Conservation (phyloP, 1,140 invertebrate species). For the Babylonia areolata region DNA sequence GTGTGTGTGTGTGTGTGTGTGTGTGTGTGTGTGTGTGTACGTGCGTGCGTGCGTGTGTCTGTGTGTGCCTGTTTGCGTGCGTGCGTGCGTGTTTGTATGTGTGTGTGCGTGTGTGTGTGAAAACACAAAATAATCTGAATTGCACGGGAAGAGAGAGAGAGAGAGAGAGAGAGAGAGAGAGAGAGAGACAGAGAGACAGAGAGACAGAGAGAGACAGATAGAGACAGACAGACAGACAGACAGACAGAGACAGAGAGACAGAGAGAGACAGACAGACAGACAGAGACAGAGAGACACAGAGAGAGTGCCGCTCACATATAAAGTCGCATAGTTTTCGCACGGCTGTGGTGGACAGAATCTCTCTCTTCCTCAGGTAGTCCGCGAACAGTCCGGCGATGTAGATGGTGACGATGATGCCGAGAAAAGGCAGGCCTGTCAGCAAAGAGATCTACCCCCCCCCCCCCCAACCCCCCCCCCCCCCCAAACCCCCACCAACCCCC, state of each 20-base stretch:
- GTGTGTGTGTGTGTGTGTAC: not conserved
- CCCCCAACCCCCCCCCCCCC: too few species aligned
- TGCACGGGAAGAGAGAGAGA: too few species aligned
- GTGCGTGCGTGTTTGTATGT: conserved; percentile 16
- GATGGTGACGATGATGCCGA: conserved; percentile 38
- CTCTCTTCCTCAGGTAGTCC: conserved; percentile 24
- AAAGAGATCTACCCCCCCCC: conserved; percentile 29
- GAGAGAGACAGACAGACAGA: not conserved
- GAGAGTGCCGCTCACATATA: conserved; percentile 27
- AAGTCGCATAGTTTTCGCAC: conserved; percentile 33
- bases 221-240: too few species aligned
- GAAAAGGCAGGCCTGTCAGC: conserved; percentile 36
- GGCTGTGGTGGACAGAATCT: conserved; percentile 26
- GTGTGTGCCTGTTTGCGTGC: not conserved
- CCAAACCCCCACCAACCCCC: too few species aligned
- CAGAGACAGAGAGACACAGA: not conserved
- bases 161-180: too few species aligned
- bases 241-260: too few species aligned
- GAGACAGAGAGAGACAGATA: too few species aligned
- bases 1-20: not conserved
- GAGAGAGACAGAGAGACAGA: too few species aligned
- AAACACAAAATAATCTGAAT: too few species aligned
- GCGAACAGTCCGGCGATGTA: conserved; percentile 31
- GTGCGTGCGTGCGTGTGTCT: not conserved
- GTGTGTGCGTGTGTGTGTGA: conserved; percentile 1